Percentiles rank a stretch among this genome's conserved stretches.
Conservation (phyloP, 2,888 invertebrate species). For the Lapara coniferarum region DNA sequence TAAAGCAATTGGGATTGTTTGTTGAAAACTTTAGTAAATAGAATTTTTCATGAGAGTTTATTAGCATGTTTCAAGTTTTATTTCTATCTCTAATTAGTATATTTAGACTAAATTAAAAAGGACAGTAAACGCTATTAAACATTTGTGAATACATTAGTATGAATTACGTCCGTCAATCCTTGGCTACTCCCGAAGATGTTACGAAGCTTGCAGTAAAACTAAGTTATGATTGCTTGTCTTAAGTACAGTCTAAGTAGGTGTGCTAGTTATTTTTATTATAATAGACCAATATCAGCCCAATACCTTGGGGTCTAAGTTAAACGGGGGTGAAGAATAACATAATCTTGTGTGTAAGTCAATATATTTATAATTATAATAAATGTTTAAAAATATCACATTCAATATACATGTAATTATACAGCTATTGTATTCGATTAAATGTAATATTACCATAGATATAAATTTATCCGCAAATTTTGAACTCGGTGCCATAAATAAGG, state of each 20-base stretch:
- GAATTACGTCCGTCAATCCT: not conserved
- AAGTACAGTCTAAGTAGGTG: not conserved
- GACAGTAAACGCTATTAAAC: not conserved
- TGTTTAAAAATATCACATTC: too few species aligned
- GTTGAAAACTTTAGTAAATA: too few species aligned
- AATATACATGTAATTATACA: too few species aligned
- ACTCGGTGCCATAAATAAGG: constrained; percentile 35
- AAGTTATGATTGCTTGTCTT: not conserved
- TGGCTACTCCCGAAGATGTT: not conserved
- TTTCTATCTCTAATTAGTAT: too few species aligned
- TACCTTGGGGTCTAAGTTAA: not conserved
- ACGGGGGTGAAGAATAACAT: constrained; percentile 4
- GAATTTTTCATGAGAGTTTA: too few species aligned
- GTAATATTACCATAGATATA: not conserved
- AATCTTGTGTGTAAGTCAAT: not conserved
- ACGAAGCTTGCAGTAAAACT: not conserved
- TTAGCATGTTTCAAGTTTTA: too few species aligned
- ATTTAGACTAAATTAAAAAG: too few species aligned
- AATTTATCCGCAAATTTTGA: constrained; percentile 1
- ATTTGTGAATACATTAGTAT: not conserved
- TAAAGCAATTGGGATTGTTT: not conserved
- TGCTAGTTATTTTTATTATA: not conserved
- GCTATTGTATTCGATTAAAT: not conserved
- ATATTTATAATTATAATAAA: not conserved
- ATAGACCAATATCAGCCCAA: not conserved